Base-by-base conservation (phyloP, 2,797 vertebrate species). In the Echeneis naucrates region DNA sequence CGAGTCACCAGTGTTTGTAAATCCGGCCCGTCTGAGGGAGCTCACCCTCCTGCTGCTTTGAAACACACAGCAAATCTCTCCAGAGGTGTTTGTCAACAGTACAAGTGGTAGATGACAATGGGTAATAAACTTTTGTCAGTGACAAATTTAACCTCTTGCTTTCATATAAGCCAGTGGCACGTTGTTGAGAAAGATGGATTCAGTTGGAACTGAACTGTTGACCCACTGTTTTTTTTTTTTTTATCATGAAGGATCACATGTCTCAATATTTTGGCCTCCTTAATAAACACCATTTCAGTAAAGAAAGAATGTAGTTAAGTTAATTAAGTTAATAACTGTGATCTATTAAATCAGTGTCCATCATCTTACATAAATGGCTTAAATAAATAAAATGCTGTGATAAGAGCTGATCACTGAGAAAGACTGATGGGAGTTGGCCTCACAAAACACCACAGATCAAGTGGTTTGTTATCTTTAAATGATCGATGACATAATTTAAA, bases 51-150 rank as follows among this genome's bases (percentile, higher is more conserved):
- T 38, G 62, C 50, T 78, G 17, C 21, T 54, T n/a, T 57, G 45
- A 53, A 58, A 37, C 24, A 16, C 14, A 61, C 16, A 26, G n/a
- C 57, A 53, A 60, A 73, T 75, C 77, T 23, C 70, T 51, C 75
- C 64, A 30, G 47, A 32, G 53, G 63, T 59, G n/a, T 71, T 63
- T 73, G 42, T 47, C 55, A 68, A 55, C 58, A 56, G 45, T 51
- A 62, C 51, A 19, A 53, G 45, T 71, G 75, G 58, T 77, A 52
- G 57, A 77, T 77, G 75, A 77, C 54, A 68, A 80, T 23, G n/a
- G 59, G 26, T 63, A 77, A 76, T 76, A 60, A 74, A 70, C 47
- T 61, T 75, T 59, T 81, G 66, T 76, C 68, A 68, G 72, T 72
- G 79, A 82, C 47, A 71, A 62, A 75, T 77, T 56, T 60, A 58